Base-by-base conservation (phyloP, 2,797 vertebrate species). In the Chelmon rostratus region DNA sequence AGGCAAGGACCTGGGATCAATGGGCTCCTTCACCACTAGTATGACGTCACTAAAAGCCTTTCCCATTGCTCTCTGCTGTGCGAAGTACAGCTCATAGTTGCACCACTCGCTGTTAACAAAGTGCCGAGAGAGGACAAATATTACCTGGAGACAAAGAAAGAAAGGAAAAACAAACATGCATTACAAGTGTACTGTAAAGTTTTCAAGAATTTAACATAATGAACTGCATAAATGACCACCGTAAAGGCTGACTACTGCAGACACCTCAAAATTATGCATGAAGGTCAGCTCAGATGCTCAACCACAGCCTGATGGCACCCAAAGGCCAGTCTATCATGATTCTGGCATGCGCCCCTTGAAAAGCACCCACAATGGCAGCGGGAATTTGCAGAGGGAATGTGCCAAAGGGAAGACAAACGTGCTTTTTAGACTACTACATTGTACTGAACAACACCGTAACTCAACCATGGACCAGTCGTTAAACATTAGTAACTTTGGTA, bases 91-190 rank as follows among this genome's bases (percentile, higher is more conserved):
- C 90, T 97, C 96, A 0, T 97, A 97, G 91, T 97, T 97, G 90
- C 97, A 97, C 97, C 97, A 97, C 61, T 97, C 96, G 3, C 97
- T 97, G 93, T 97, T 96, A 0, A 97, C 94, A 6, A 97, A 97
- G 86, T 95, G 91, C 18, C 64, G 93, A 0, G 97, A 97, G 50
- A 97, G 92, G 54, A 97, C 82, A 8, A 97, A 97, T 71, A 97
- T 95, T 4, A 96, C 90, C 96, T 96, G 35, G 38, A 75, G 8
- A 69, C 6, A 28, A 31, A 49, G 18, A 28, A 31, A 49, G 18
- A 40, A 40, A 13, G 40, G 13, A 13, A 63, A 44, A 61, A 25
- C 65, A 47, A 75, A 58, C 7, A 42, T 49, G 25, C 2, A 40
- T 56, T 54, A n/a, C 12, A 58, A 16, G 42, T 59, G 5, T 1